These are phyloP conservation scores for Bradypus variegatus DNA, from an alignment of 2,797 vertebrate genomes.

Conservation along the genomic window DNA sequence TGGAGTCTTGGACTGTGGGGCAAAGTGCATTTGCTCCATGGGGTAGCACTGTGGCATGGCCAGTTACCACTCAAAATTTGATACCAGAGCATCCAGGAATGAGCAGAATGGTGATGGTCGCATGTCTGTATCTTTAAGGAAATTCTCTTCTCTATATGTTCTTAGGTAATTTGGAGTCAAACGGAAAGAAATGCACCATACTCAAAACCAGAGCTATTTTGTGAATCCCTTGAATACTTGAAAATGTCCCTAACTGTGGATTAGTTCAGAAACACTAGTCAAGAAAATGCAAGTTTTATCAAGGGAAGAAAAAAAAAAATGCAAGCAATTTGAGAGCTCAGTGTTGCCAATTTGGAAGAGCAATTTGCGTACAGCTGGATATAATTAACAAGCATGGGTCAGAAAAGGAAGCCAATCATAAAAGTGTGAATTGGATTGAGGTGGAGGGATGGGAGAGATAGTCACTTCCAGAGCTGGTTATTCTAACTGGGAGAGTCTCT, in stretches of 20 bases:
- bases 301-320: slow-evolving; percentile 29
- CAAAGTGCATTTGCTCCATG: background rate
- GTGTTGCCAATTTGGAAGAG: slow-evolving; percentile 58
- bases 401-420: slow-evolving; percentile 60
- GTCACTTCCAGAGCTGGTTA: slow-evolving; percentile 19
- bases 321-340: slow-evolving; percentile 46
- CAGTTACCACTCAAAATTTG: background rate
- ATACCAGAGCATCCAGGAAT: background rate
- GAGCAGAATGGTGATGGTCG: background rate
- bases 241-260: slow-evolving; percentile 45
- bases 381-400: slow-evolving; percentile 65
- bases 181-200: background rate
- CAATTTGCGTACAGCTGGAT: slow-evolving; percentile 62
- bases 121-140: background rate
- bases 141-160: slow-evolving; percentile 1
- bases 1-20: background rate
- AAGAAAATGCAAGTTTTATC: slow-evolving; percentile 55
- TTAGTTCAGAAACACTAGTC: slow-evolving; percentile 52
- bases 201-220: slow-evolving; percentile 39
- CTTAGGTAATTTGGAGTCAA: background rate
- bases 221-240: slow-evolving; percentile 40
- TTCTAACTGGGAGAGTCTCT: slow-evolving; percentile 19
- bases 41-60: background rate
- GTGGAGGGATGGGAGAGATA: slow-evolving; percentile 31
- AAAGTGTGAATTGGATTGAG: slow-evolving; percentile 61